Percentiles rank a stretch among this genome's conserved stretches.
These are phyloP conservation scores for Cotesia chilonis DNA, from an alignment of 1,140 invertebrate species.

Conservation along the genomic window DNA sequence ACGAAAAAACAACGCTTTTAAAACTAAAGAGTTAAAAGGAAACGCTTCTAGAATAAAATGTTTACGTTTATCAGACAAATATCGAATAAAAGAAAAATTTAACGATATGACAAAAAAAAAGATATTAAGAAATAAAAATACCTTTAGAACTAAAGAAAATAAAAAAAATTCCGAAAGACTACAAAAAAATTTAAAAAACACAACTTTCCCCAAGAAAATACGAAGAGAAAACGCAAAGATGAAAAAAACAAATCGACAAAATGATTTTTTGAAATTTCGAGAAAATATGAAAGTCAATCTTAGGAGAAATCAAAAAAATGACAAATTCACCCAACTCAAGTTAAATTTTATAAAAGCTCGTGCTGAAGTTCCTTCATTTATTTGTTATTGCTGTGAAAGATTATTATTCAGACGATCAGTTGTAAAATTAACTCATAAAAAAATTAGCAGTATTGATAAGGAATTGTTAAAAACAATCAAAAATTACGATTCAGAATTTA, in stretches of 20 bases:
- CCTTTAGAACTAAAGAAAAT: no score
- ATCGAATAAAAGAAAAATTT: background rate
- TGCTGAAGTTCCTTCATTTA: background rate
- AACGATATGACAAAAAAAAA: background rate
- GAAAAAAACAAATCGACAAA: background rate
- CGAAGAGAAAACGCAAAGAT: background rate
- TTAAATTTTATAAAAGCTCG: background rate
- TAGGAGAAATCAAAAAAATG: background rate
- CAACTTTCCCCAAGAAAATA: background rate
- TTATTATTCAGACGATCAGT: conserved; percentile 48
- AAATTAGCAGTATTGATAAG: background rate
- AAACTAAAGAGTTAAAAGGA: no score
- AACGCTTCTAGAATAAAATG: background rate
- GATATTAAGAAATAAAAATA: background rate
- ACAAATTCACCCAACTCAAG: background rate
- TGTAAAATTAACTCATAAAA: conserved; percentile 30
- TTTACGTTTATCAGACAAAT: background rate
- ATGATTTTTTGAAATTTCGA: background rate
- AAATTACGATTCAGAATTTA: background rate
- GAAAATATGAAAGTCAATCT: background rate
- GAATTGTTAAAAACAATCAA: background rate
- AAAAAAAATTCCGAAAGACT: no score
- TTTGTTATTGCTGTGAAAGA: conserved; percentile 40
- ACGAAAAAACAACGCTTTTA: no score
- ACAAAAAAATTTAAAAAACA: no score